A percentile compares a stretch with the other conserved stretches of the same genome.
These are phyloP conservation scores for Tipula helvola DNA, from an alignment of 2,888 invertebrate species.

Conservation along the genomic window DNA sequence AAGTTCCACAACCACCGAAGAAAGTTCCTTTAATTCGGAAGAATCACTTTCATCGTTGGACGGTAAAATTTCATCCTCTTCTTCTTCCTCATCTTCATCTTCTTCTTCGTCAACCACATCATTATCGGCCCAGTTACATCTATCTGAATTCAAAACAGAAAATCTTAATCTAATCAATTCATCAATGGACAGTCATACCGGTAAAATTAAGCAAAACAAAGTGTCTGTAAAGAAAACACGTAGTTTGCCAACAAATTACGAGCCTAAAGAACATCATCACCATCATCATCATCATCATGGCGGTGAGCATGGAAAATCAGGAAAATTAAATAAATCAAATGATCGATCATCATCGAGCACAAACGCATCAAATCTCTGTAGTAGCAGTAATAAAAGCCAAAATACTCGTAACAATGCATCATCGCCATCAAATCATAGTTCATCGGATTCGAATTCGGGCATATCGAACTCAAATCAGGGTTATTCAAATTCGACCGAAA, in stretches of 20 bases:
- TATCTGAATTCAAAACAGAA: background rate
- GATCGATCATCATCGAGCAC: background rate
- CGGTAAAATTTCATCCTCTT: background rate
- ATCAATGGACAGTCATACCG: background rate
- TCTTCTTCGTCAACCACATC: slow-evolving; percentile 8
- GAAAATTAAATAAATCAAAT: background rate
- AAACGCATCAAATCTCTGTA: background rate
- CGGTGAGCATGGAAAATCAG: background rate
- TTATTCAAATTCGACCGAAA: background rate
- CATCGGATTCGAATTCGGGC: slow-evolving; percentile 6
- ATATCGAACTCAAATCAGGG: background rate
- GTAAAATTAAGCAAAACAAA: background rate
- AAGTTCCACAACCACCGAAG: slow-evolving; percentile 6
- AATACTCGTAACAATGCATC: slow-evolving; percentile 5
- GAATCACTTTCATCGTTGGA: background rate
- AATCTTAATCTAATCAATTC: background rate
- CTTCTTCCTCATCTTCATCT: background rate
- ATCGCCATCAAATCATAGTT: slow-evolving; percentile 8
- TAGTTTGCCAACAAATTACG: slow-evolving; percentile 13
- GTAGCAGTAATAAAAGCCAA: background rate
- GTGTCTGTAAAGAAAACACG: slow-evolving; percentile 10
- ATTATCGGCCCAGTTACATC: background rate
- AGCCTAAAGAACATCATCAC: background rate
- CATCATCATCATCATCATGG: background rate
- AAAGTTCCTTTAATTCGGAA: slow-evolving; percentile 6